Evolutionary conservation across 2,888 invertebrate species (phyloP), one percentile per base, ranked within the genome.

Genomic region (Ctena decussata): DNA sequence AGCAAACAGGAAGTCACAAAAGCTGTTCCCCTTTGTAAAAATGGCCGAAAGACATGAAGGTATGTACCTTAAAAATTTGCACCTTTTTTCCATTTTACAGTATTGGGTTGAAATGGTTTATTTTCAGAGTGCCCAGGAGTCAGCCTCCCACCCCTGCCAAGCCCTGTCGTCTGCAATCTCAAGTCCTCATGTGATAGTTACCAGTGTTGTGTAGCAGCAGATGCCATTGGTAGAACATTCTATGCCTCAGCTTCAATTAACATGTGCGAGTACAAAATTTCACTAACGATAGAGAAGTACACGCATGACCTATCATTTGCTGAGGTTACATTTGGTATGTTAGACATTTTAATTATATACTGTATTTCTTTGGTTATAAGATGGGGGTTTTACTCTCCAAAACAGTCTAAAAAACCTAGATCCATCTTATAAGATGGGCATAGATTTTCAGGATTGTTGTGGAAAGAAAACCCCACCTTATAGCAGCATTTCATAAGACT

Each of bases 261-360:
- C 57, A 35, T 41, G 11, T 82, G 82, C 41, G 32, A 71, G 21
- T 77, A 77, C 32, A 49, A 37, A 30, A 32, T 82, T 12, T 24
- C 44, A 8, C 72, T 60, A 11, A 32, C 53, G 5, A 82, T 82
- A 30, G 82, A 82, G 21, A 69, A 60, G n/a, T 37, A 32, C n/a
- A 72, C 35, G 5, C 27, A 72, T n/a, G 71, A 71, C 11, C 37
- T 72, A 30, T 18, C 77, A 35, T 72, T 82, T n/a, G 35, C 60
- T 35, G 77, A 71, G n/a, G 60, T 60, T 32, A 77, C 39, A 49
- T 82, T 77, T 44, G 77, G 82, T 82, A 60, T 60, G 77, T 81
- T 46, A 46, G 44, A 39, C 32, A 21, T 39, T 72, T 8, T 41
- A 24, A 11, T 46, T 74, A 32, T n/a, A 27, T 30, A 11, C 41